phyloP scores from a whole-genome alignment of 2,797 vertebrate species.

The Sardinella longiceps region DNA sequence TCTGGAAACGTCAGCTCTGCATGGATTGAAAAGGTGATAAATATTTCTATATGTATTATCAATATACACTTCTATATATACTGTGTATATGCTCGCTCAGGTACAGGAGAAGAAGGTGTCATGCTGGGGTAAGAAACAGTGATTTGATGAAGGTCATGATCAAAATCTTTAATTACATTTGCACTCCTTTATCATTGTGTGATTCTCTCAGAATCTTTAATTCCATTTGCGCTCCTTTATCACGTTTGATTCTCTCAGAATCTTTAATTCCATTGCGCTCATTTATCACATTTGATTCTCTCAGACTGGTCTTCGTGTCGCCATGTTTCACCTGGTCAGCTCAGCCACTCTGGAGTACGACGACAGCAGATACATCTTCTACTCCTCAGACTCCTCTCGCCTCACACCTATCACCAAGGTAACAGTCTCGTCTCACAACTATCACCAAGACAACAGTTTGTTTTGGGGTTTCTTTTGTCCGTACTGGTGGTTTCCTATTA shows the following conservation, averaged over 20 bases:
- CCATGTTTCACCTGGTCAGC: background rate
- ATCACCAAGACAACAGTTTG: too few relatives aligned
- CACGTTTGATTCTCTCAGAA: background rate
- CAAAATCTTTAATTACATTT: background rate
- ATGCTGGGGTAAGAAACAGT: too few relatives aligned
- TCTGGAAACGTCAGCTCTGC: constrained; percentile 2
- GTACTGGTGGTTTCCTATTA: too few relatives aligned
- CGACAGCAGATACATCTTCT: constrained; percentile 12
- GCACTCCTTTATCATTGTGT: too few relatives aligned
- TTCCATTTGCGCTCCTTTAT: too few relatives aligned
- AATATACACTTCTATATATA: too few relatives aligned
- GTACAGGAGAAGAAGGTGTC: too few relatives aligned
- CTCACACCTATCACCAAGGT: background rate
- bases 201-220: background rate
- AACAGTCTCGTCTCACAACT: background rate
- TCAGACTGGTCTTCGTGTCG: background rate
- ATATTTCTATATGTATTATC: too few relatives aligned
- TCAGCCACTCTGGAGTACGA: too few relatives aligned
- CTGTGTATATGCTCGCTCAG: too few relatives aligned
- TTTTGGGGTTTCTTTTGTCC: too few relatives aligned
- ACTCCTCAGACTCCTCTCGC: background rate
- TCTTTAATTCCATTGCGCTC: background rate
- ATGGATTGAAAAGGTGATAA: background rate
- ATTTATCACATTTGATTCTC: background rate
- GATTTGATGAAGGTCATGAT: too few relatives aligned